These are phyloP conservation scores for Hermaeophaga mercurialis DNA, from an alignment of 2,888 invertebrate species.

Conservation along the genomic window DNA sequence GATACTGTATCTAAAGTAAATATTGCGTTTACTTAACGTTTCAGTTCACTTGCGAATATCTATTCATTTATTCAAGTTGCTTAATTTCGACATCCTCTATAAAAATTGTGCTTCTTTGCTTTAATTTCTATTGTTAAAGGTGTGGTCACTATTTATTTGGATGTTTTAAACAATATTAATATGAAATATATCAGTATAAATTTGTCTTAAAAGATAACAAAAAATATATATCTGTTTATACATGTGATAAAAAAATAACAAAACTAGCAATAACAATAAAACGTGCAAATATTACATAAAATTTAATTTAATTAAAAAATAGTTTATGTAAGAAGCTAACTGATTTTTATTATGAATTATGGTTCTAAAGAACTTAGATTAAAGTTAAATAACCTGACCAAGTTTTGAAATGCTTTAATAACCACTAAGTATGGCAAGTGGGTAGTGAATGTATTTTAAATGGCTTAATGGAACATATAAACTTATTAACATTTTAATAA, in stretches of 20 bases:
- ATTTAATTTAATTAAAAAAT: too few species aligned
- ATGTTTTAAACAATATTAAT: conserved; percentile 16
- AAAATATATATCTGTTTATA: not conserved
- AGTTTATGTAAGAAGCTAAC: too few species aligned
- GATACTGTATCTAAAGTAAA: conserved; percentile 54
- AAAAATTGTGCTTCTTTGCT: conserved; percentile 8
- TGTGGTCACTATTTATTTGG: conserved; percentile 30
- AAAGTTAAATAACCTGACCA: conserved; percentile 1
- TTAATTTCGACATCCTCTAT: conserved; percentile 22
- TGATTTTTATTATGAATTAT: too few species aligned
- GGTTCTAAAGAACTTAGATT: too few species aligned
- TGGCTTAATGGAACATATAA: too few species aligned
- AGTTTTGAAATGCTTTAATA: not conserved
- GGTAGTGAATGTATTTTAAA: not conserved
- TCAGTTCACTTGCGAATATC: conserved; percentile 17
- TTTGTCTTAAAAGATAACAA: conserved; percentile 6
- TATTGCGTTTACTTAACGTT: conserved; percentile 35
- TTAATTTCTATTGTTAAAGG: conserved; percentile 14
- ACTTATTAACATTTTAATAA: too few species aligned
- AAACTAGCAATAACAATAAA: not conserved
- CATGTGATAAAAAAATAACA: not conserved
- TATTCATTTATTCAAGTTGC: conserved; percentile 20
- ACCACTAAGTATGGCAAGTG: conserved; percentile 1
- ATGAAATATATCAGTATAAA: conserved; percentile 3
- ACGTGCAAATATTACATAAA: too few species aligned